These are phyloP conservation scores for Philypnodon macrostomus DNA, from an alignment of 2,797 vertebrate genomes.

Conservation along the genomic window DNA sequence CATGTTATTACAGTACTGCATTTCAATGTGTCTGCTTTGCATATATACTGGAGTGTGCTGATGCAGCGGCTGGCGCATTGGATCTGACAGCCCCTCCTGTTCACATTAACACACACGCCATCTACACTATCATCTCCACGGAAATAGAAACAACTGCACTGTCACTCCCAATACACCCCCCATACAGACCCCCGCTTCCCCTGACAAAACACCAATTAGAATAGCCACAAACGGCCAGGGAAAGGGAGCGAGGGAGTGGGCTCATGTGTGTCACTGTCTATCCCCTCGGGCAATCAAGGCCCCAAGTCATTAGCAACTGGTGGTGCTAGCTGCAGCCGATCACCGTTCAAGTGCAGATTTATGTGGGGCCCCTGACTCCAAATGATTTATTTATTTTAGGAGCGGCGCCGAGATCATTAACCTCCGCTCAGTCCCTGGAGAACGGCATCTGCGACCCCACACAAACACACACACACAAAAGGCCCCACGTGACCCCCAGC, in stretches of 20 bases:
- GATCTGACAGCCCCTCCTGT: conserved; percentile 42
- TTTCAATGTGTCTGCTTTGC: conserved; percentile 13
- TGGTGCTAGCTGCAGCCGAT: conserved; percentile 78
- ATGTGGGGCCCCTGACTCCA: conserved; percentile 77
- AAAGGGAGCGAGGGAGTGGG: conserved; percentile 55
- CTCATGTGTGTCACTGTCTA: conserved; percentile 76
- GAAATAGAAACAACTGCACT: conserved; percentile 74
- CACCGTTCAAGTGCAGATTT: conserved; percentile 77
- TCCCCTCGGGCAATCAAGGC: conserved; percentile 73
- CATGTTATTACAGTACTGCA: conserved; percentile 14
- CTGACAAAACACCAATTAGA: conserved; percentile 77
- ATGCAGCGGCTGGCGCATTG: conserved; percentile 30
- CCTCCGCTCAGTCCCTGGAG: conserved; percentile 77
- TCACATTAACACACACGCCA: conserved; percentile 18
- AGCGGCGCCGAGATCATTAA: conserved; percentile 84
- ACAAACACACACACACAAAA: conserved; percentile 72
- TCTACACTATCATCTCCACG: conserved; percentile 58
- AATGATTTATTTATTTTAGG: conserved; percentile 87
- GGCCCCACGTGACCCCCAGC: too few relatives aligned
- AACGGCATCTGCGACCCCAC: conserved; percentile 74
- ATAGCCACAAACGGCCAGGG: conserved; percentile 46
- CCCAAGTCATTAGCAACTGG: conserved; percentile 86
- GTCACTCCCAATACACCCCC: conserved; percentile 69
- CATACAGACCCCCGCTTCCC: conserved; percentile 63
- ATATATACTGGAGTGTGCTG: conserved; percentile 19